Base-by-base conservation (phyloP, 2,888 invertebrate species). In the Steromphala cineraria region DNA sequence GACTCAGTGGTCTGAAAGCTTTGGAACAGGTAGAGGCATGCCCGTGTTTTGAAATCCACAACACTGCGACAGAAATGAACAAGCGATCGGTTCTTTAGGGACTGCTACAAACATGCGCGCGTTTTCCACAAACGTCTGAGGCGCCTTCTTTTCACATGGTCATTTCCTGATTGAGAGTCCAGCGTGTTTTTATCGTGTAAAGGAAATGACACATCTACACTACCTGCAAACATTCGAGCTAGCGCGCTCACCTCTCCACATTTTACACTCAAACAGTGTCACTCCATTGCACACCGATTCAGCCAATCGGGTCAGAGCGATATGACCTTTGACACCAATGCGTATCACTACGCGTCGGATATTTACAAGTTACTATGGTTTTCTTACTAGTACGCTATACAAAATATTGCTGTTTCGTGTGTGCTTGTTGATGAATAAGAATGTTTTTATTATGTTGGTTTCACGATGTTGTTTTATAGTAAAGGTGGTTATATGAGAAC, bases 351-450 rank as follows among this genome's bases (percentile, higher is more conserved):
- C 62, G 62, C 62, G 21, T 24, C 4, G 24, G 28, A 62, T 62
- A 62, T 62, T 62, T 62, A 62, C 62, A 24, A 62, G 62, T 62
- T 62, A 62, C 62, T 62, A 62, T 62, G 62, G 62, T 62, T 28
- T 62, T 62, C 62, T 28, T 46, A 46, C 46, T 46, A 5, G 46
- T 46, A 46, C 46, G 46, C 46, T 46, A 13, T 1, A 46, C 46
- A 46, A 46, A 46, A 46, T 46, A 46, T 46, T 46, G 46, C 46
- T 46, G 4, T 8, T 46, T 46, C 13, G 13, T 46, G 10, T 13
- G 13, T 46, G 46, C 13, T 46, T 1, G 10, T 46, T 46, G 8
- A 46, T 46, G 46, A 46, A 46, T 46, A 46, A 46, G 13, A 46
- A 46, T 13, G 7, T 46, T 13, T 10, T 13, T 46, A 5, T 46